A percentile compares a stretch with the other conserved stretches of the same genome.
Evolutionary conservation across 2,113 vertebrate species (phyloP).

Genomic region (Larimichthys crocea): DNA sequence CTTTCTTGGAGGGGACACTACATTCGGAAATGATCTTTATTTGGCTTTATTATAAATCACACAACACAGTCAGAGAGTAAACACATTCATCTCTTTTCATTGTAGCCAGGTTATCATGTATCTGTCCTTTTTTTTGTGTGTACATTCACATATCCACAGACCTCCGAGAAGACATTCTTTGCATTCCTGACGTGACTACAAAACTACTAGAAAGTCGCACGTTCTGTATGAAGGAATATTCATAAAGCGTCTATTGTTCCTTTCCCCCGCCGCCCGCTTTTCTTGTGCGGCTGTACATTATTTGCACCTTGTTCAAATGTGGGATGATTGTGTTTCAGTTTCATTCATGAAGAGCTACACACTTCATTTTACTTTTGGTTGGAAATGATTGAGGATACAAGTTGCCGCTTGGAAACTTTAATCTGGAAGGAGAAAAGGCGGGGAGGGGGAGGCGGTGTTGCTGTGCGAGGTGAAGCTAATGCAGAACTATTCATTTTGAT

Average conservation of each 20-base stretch:
- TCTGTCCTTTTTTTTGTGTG: background rate
- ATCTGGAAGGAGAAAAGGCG: conserved; percentile 39
- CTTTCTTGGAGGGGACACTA: background rate
- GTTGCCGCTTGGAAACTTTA: conserved; percentile 56
- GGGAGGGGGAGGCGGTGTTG: conserved; percentile 16
- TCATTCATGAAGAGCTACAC: conserved; percentile 41
- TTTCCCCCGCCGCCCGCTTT: background rate
- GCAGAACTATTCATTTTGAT: conserved; percentile 75
- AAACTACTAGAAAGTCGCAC: conserved; percentile 9
- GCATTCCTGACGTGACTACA: conserved; percentile 15
- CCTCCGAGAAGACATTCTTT: background rate
- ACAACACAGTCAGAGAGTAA: background rate
- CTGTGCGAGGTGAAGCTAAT: conserved; percentile 65
- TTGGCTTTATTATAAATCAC: background rate
- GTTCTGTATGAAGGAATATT: conserved; percentile 16
- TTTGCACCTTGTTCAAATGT: conserved; percentile 46
- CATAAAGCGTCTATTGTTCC: conserved; percentile 33
- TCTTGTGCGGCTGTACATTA: conserved; percentile 1
- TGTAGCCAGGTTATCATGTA: background rate
- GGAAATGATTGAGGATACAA: conserved; percentile 48
- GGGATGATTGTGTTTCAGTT: conserved; percentile 35
- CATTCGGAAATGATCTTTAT: background rate
- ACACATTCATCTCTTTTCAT: background rate
- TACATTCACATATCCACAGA: conserved; percentile 18
- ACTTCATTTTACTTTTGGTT: conserved; percentile 49